Conservation (phyloP, 2,888 invertebrate species). For the Platynereis dumerilii region DNA sequence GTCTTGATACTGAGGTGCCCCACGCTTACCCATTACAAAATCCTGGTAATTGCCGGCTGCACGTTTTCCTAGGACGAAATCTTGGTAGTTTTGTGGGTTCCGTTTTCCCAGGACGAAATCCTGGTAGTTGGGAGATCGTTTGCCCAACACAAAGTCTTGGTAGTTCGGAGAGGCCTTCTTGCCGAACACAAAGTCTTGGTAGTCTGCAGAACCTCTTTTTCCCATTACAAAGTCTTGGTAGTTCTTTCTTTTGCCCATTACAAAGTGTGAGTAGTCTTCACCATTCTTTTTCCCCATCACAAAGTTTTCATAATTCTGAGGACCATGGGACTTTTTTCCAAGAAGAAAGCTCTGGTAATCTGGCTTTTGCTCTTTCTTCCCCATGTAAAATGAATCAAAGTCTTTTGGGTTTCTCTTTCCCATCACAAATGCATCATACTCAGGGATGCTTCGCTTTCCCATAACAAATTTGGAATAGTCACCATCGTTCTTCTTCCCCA, state of each 20-base stretch:
- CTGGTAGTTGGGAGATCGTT: background rate
- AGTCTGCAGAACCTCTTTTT: background rate
- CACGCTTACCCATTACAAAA: background rate
- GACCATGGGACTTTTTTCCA: background rate
- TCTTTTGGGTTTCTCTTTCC: background rate
- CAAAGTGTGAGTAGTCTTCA: background rate
- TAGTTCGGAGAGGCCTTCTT: background rate
- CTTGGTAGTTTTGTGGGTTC: background rate
- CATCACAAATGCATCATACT: background rate
- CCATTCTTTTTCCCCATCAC: background rate
- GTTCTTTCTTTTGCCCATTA: background rate
- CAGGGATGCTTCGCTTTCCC: background rate
- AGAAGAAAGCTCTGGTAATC: background rate
- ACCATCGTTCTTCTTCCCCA: background rate
- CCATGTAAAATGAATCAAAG: background rate
- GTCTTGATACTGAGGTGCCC: background rate
- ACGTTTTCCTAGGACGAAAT: background rate
- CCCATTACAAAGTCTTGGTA: constrained; percentile 3
- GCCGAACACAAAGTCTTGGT: background rate
- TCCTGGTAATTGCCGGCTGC: background rate
- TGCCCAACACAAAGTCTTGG: background rate
- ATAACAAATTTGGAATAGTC: constrained; percentile 1
- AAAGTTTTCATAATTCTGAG: constrained; percentile 5
- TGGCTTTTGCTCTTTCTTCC: background rate
- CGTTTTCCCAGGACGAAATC: constrained; percentile 5